Evolutionary conservation across 2,888 invertebrate genomes (phyloP), one percentile per base, ranked within the genome.

Genomic region (Zaprionus bogoriensis): DNA sequence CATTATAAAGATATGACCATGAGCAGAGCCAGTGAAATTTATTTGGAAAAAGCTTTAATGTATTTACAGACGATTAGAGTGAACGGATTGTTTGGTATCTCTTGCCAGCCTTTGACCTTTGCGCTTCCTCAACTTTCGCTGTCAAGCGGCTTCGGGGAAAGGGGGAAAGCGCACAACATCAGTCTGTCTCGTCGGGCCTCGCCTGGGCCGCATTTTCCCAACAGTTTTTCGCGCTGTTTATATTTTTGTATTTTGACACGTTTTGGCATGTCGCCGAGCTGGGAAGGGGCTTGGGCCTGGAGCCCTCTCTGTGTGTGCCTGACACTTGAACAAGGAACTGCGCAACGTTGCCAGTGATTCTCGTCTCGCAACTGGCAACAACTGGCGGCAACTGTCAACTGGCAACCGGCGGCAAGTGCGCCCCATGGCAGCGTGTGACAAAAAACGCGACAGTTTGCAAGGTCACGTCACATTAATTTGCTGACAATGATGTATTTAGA

Each of bases 381-480:
- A 58, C 51, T 52, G 52, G 27, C 25, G n/a, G n/a, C n/a, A n/a
- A n/a, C 28, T 19, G 55, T 32, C 69, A 69, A 69, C 54, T 69
- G 71, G 36, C 60, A 70, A 78, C 70, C 71, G 61, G 59, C 74
- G 25, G 20, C 41, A 36, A 36, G 32, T 36, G n/a, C n/a, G n/a
- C n/a, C n/a, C n/a, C n/a, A n/a, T 27, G 27, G 32, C 32, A 32
- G 14, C 42, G 81, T 81, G 75, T 77, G 77, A 74, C 80, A 80
- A 72, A 77, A 58, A 86, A 86, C 68, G 78, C 80, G 83, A 84
- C 83, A 84, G 78, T 77, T 80, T 84, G 84, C 86, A 86, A 86
- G 87, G 87, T 87, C 87, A 86, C 85, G 87, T 87, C 83, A 86
- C 81, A 78, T 87, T 86, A 85, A 86, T 87, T 87, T 80, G 82